Evolutionary conservation across 2,888 invertebrate genomes (phyloP).

Genomic region (Pristionchus japonicus): DNA sequence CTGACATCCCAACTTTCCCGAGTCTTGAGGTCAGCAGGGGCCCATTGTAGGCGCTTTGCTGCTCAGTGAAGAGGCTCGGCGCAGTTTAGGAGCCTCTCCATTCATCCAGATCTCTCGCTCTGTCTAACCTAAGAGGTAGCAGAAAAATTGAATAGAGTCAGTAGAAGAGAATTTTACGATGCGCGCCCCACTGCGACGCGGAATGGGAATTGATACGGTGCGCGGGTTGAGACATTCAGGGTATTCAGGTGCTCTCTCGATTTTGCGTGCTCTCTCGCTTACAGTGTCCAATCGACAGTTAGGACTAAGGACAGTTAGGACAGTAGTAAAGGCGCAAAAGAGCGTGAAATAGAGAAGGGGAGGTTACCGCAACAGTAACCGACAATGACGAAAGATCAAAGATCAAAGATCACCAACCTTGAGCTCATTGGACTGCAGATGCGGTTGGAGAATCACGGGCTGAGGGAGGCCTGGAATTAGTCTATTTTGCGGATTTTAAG

Average conservation of each 20-base stretch:
- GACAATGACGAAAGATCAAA: not conserved
- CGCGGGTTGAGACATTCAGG: conserved; percentile 2
- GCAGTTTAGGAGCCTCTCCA: not conserved
- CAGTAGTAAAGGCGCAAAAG: not conserved
- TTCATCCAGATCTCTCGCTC: not conserved
- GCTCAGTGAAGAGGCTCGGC: not conserved
- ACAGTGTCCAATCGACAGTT: not conserved
- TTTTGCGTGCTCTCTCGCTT: not conserved
- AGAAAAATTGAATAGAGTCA: not conserved
- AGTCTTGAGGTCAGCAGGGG: conserved; percentile 22
- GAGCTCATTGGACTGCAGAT: conserved; percentile 22
- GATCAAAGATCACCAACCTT: not conserved
- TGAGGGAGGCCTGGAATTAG: not conserved
- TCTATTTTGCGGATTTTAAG: not conserved
- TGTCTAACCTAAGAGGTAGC: not conserved
- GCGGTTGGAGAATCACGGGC: conserved; percentile 18
- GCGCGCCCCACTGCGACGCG: not conserved
- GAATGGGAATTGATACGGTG: not conserved
- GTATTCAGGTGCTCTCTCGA: not conserved
- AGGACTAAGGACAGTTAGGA: not conserved
- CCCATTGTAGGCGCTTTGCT: not conserved
- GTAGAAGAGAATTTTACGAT: not conserved
- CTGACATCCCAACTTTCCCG: not conserved
- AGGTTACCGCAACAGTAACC: not conserved
- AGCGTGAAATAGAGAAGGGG: not conserved